Percentiles rank a stretch among this genome's conserved stretches.
Evolutionary conservation across 2,113 vertebrate genomes (phyloP).

Genomic region (Cheilinus undulatus): DNA sequence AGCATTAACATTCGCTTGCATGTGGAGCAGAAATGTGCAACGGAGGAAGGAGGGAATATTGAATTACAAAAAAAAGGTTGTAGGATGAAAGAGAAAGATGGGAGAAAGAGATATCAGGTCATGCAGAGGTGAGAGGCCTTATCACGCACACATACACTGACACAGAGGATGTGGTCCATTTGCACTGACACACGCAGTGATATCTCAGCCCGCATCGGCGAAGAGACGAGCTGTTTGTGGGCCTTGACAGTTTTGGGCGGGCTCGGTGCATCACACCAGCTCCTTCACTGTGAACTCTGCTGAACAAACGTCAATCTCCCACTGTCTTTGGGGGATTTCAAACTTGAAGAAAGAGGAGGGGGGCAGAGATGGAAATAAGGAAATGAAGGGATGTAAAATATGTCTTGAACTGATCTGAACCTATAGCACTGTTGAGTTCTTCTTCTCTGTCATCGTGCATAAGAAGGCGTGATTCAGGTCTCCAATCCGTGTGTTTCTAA

Average conservation of each 20-base stretch:
- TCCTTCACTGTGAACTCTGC: conserved; percentile 77
- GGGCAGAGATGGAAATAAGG: conserved; percentile 40
- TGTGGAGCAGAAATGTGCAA: conserved; percentile 3
- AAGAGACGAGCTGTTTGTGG: conserved; percentile 77
- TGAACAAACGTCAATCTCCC: conserved; percentile 73
- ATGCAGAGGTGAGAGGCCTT: conserved; percentile 78
- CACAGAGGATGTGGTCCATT: conserved; percentile 78
- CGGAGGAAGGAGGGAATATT: conserved; percentile 5
- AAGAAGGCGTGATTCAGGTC: conserved; percentile 1
- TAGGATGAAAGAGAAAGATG: conserved; percentile 12
- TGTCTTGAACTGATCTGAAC: conserved; percentile 13
- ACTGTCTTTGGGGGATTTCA: conserved; percentile 70
- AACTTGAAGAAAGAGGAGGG: conserved; percentile 66
- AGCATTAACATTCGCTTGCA: conserved; percentile 49
- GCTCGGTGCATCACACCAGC: conserved; percentile 72
- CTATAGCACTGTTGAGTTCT: conserved; percentile 9
- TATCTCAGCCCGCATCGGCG: conserved; percentile 68
- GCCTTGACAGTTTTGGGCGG: conserved; percentile 79
- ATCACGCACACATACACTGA: conserved; percentile 67
- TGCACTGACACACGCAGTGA: conserved; percentile 71
- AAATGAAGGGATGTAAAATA: conserved; percentile 10
- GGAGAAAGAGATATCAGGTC: conserved; percentile 64
- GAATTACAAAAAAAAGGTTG: conserved; percentile 39
- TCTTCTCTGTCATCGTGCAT: not conserved
- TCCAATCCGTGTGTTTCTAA: conserved; percentile 6